Conservation (phyloP, 2,888 invertebrate genomes). For the Pristionchus mayeri region DNA sequence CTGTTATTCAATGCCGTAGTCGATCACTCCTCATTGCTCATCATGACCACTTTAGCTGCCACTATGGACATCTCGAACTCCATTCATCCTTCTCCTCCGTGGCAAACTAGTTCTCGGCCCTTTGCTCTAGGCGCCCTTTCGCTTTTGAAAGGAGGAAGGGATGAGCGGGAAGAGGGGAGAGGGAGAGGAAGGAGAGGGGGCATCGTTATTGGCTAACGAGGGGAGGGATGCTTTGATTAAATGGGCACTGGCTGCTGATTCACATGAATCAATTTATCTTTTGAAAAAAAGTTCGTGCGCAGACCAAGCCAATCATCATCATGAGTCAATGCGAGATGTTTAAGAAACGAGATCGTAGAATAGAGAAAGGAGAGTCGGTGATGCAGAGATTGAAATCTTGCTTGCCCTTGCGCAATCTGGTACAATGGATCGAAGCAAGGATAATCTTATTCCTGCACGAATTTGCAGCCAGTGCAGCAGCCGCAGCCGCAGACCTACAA, state of each 20-base stretch:
- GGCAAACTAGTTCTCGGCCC: conserved; percentile 20
- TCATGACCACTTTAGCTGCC: neutral
- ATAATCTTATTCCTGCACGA: neutral
- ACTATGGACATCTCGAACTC: conserved; percentile 17
- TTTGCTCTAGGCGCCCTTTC: conserved; percentile 33
- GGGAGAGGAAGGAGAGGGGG: neutral
- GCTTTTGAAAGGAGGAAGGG: conserved; percentile 34
- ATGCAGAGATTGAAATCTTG: conserved; percentile 46
- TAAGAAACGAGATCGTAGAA: conserved; percentile 10
- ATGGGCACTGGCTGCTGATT: conserved; percentile 17
- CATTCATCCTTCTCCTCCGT: neutral
- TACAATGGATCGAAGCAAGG: neutral
- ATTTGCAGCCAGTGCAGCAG: conserved; percentile 6
- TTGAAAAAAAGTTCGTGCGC: neutral
- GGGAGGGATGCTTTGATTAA: conserved; percentile 17
- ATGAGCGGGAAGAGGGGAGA: neutral
- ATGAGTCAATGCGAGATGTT: neutral
- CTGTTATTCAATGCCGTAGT: neutral
- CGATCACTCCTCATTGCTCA: neutral
- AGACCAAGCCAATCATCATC: neutral
- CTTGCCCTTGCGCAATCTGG: neutral
- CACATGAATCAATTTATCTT: conserved; percentile 34
- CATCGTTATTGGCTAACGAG: conserved; percentile 25
- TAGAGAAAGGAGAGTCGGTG: neutral
- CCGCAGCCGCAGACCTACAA: neutral